Percentiles rank a stretch among this genome's conserved stretches.
Conservation (phyloP, 1,140 invertebrate species). For the Heliconius congener region DNA sequence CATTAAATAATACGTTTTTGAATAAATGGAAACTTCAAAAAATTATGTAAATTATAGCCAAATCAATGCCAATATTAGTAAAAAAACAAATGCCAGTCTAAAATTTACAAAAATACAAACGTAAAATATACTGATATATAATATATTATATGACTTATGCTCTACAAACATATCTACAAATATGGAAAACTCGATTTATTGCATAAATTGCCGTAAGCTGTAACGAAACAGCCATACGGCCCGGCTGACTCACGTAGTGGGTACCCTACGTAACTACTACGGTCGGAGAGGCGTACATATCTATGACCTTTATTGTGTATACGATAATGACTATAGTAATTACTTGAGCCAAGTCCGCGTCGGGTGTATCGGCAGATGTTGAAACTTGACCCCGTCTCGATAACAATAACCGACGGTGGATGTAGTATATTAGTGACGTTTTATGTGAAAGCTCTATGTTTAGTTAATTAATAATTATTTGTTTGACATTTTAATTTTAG, state of each 20-base stretch:
- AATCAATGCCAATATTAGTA: not conserved
- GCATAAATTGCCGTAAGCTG: conserved; percentile 37
- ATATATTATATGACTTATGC: not conserved
- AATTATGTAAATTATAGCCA: not conserved
- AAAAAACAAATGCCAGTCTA: too few relatives aligned
- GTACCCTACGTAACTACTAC: not conserved
- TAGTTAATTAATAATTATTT: not conserved
- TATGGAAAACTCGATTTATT: conserved; percentile 38
- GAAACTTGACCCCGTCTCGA: conserved; percentile 48
- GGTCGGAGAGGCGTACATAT: not conserved
- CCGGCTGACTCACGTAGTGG: conserved; percentile 37
- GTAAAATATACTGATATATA: not conserved
- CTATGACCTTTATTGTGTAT: conserved; percentile 22
- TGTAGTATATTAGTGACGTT: not conserved
- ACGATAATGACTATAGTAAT: conserved; percentile 26
- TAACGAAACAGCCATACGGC: conserved; percentile 35
- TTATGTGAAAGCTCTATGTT: not conserved
- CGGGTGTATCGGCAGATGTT: conserved; percentile 44
- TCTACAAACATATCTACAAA: conserved; percentile 27
- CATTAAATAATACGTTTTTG: not conserved
- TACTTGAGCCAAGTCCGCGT: conserved; percentile 17
- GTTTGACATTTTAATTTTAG: not conserved
- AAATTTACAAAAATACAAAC: not conserved
- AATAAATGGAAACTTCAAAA: too few relatives aligned
- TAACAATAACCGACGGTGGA: conserved; percentile 40